phyloP scores from a whole-genome alignment of 2,797 vertebrate genomes.

The Triplophysa yarkandensis region DNA sequence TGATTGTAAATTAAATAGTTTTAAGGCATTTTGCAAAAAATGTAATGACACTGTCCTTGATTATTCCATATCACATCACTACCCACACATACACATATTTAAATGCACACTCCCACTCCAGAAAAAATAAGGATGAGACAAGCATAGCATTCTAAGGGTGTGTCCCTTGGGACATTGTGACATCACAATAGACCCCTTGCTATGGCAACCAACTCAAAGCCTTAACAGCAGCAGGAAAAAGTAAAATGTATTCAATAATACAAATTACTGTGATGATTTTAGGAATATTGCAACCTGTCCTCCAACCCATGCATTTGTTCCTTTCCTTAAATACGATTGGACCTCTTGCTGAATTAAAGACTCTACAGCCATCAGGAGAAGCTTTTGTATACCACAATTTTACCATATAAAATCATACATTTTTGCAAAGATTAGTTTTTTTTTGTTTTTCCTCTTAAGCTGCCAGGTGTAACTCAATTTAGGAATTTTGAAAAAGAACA shows the following conservation, averaged over 20 bases:
- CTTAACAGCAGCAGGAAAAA: slow-evolving; percentile 59
- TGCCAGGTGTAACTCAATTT: no score
- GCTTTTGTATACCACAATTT: no score
- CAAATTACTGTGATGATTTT: no score
- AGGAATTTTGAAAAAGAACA: no score
- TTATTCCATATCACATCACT: slow-evolving; percentile 18
- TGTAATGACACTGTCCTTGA: slow-evolving; percentile 29
- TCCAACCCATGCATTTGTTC: no score
- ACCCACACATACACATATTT: slow-evolving; percentile 27
- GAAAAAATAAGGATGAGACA: slow-evolving; percentile 12
- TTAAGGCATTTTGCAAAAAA: slow-evolving; percentile 31
- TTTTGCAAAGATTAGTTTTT: no score
- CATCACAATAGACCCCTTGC: slow-evolving; percentile 74
- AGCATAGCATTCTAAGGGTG: slow-evolving; percentile 51
- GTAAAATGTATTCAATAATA: not conserved
- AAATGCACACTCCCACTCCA: slow-evolving; percentile 1
- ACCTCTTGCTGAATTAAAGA: no score
- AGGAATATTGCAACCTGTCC: no score
- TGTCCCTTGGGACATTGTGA: slow-evolving; percentile 68
- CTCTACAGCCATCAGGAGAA: no score
- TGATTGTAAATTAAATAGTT: slow-evolving; percentile 40
- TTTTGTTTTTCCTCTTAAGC: no score
- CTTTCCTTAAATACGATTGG: no score
- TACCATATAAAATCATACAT: no score
- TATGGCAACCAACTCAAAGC: slow-evolving; percentile 69